Conservation (phyloP, 2,797 vertebrate genomes). For the Falco columbarius region DNA sequence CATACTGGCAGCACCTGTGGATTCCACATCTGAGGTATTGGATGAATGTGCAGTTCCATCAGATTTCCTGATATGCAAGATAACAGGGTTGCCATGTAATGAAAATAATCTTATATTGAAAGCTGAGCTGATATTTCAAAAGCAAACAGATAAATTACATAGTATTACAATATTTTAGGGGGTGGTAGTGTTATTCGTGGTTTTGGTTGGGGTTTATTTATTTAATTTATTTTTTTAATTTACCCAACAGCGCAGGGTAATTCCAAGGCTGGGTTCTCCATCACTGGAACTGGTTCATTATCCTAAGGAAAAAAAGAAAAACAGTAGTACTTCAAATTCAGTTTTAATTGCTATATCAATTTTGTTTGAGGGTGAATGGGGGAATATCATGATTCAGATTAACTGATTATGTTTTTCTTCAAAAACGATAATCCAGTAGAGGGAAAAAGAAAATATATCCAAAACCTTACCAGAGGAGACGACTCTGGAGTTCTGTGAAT, state of each 20-base stretch:
- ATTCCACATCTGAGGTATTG: conserved; percentile 93
- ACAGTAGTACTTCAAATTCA: neutral
- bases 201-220: too few species aligned
- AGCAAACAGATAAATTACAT: neutral
- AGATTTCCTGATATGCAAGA: conserved; percentile 78
- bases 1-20: conserved; percentile 90
- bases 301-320: conserved; percentile 45
- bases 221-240: conserved; percentile 33
- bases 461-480: conserved; percentile 83
- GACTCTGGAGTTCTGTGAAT: conserved; percentile 86
- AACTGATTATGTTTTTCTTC: conserved; percentile 5
- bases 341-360: neutral
- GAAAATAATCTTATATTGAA: conserved; percentile 51
- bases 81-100: conserved; percentile 45
- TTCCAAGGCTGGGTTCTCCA: conserved; percentile 85
- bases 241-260: conserved; percentile 88
- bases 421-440: neutral
- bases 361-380: neutral
- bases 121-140: neutral
- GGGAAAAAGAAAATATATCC: neutral
- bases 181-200: too few species aligned
- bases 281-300: conserved; percentile 80
- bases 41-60: conserved; percentile 88
- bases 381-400: neutral
- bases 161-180: neutral